A percentile compares a stretch with the other conserved stretches of the same genome.
These are phyloP conservation scores for Mastomys coucha DNA, from an alignment of 2,113 vertebrate genomes.

Conservation along the genomic window DNA sequence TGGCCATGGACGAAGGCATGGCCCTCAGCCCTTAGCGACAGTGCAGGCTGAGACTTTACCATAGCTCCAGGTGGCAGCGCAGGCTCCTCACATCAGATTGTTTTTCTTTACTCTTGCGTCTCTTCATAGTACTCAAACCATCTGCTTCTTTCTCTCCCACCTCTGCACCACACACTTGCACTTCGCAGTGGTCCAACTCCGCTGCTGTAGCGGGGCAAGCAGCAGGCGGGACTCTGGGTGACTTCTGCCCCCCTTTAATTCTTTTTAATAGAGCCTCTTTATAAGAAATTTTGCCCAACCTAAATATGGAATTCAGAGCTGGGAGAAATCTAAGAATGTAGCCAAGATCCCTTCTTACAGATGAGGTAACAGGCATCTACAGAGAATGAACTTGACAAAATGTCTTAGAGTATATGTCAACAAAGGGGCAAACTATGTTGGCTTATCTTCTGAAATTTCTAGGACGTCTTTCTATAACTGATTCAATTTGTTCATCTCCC, in stretches of 20 bases:
- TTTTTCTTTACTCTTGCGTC: not conserved
- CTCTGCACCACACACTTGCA: not conserved
- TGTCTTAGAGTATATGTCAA: not conserved
- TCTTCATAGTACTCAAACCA: not conserved
- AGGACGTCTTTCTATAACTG: not conserved
- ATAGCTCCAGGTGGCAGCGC: not conserved
- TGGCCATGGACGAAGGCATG: not conserved
- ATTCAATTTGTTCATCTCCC: not conserved
- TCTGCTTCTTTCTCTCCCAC: not conserved
- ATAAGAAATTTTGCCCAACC: not conserved
- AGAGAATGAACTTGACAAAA: not conserved
- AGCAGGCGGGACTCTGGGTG: too few species aligned
- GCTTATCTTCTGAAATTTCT: not conserved
- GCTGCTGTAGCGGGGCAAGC: too few species aligned
- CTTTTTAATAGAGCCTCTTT: not conserved
- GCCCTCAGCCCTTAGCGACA: not conserved
- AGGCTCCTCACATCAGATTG: not conserved
- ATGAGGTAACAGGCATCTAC: not conserved
- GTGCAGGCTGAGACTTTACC: not conserved
- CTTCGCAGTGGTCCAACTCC: not conserved
- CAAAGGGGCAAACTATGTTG: not conserved
- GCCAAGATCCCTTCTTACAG: not conserved
- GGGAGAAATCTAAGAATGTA: not conserved
- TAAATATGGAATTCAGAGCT: conserved; percentile 1
- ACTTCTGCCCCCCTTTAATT: not conserved